These are phyloP conservation scores for Crocodylus rhombifer DNA, from an alignment of 2,797 vertebrate species.

Conservation along the genomic window DNA sequence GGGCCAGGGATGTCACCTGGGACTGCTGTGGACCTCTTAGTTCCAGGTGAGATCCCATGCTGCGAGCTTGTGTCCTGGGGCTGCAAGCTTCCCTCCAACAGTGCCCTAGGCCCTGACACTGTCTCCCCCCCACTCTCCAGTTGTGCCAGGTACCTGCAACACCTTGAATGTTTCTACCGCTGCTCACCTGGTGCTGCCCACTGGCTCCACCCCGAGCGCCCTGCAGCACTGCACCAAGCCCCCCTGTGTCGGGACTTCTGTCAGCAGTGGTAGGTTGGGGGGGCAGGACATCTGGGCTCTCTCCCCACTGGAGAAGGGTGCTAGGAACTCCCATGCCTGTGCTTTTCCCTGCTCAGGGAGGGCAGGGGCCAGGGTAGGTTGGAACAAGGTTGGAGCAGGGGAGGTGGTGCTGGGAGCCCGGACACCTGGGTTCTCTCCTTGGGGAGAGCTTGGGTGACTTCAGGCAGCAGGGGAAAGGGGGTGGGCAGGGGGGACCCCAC, in stretches of 20 bases:
- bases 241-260: constrained; percentile 90
- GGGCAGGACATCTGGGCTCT: neutral
- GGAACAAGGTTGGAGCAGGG: neutral
- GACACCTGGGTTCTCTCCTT: neutral
- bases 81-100: no score
- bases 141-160: constrained; percentile 86
- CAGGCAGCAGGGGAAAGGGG: no score
- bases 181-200: constrained; percentile 86
- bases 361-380: neutral
- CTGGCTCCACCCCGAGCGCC: constrained; percentile 81
- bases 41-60: constrained; percentile 48
- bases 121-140: constrained; percentile 63
- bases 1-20: neutral
- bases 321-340: neutral
- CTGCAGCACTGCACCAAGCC: constrained; percentile 72
- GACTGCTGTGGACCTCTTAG: constrained; percentile 59
- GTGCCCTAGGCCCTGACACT: neutral
- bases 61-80: no score
- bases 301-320: neutral
- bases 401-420: neutral
- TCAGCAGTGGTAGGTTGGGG: constrained; percentile 85
- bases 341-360: neutral
- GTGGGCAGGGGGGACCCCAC: neutral
- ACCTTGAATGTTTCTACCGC: constrained; percentile 83
- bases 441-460: neutral